Conservation (phyloP, 2,888 invertebrate genomes). For the Microplitis deprimator region DNA sequence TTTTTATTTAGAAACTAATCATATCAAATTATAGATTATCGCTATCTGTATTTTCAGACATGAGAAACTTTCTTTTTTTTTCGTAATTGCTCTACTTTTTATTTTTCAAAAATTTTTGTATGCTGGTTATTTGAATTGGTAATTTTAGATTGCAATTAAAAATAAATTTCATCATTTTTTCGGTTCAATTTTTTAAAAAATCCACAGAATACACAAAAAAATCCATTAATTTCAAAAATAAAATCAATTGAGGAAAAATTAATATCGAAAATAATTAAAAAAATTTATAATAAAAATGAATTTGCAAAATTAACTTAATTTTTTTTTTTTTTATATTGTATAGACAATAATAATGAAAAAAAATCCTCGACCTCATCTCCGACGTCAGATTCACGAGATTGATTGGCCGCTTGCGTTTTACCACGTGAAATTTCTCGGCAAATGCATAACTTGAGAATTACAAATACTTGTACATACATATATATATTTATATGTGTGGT, state of each 20-base stretch:
- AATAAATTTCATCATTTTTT: too few relatives aligned
- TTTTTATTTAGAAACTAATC: neutral
- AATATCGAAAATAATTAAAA: too few relatives aligned
- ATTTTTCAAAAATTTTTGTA: neutral
- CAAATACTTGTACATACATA: neutral
- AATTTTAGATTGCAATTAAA: neutral
- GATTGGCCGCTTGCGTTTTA: slow-evolving; percentile 38
- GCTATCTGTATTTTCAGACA: neutral
- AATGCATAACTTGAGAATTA: slow-evolving; percentile 3
- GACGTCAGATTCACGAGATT: slow-evolving; percentile 40
- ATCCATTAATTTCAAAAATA: too few relatives aligned
- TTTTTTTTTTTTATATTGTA: neutral
- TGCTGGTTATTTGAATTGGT: neutral
- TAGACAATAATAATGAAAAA: neutral
- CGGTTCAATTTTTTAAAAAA: too few relatives aligned
- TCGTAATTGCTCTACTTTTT: neutral
- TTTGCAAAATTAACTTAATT: neutral
- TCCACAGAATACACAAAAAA: too few relatives aligned
- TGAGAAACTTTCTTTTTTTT: neutral
- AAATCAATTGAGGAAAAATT: too few relatives aligned
- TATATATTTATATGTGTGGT: neutral
- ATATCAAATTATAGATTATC: neutral
- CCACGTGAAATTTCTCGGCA: slow-evolving; percentile 12
- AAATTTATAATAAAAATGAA: neutral
- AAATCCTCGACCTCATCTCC: slow-evolving; percentile 57